Evolutionary conservation across 2,113 vertebrate species (phyloP), one percentile per base, ranked within the genome.

Genomic region (Pelvicachromis taeniatus): DNA sequence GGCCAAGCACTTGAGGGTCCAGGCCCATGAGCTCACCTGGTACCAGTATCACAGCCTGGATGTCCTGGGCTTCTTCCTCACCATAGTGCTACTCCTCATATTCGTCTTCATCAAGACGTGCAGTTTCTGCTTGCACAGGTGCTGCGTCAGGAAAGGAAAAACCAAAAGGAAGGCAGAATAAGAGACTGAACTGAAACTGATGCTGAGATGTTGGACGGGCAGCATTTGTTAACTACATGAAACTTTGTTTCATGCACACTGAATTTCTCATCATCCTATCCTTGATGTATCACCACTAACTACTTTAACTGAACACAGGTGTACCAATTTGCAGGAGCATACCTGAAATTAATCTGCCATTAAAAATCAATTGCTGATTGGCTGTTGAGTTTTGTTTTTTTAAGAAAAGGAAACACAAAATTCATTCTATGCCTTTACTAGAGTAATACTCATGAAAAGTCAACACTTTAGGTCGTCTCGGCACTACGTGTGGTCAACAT

Each of bases 71-170:
- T 97, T 98, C 89, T 73, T 99, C 53, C 82, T 97, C 9, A 7
- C 81, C 26, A 93, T 96, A 13, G 21, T 61, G 31, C 80, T 95
- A 21, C 11, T 48, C 48, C 10, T 85, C 29, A 1, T 92, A 23
- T 83, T 97, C 42, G 50, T 96, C 63, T 42, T 94, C 79, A 68
- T 94, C 54, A 97, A 96, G 87, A 95, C 94, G 65, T 97, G 96
- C 58, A 81, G 88, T 1, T 96, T 94, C 87, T 95, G 92, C 88
- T 94, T 89, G 40, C 54, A 56, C 61, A 96, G 89, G 85, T 91
- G 96, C 87, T 91, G 93, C 3, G 23, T 86, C 7, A 83, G 63
- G 26, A 93, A 75, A 52, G 38, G 1, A 38, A 78, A 61, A 29
- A 17, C 9, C 12, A 95, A 94, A 48, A 91, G 1, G 33, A 94